Conservation (phyloP, 2,797 vertebrate genomes). For the Chromis chromis region DNA sequence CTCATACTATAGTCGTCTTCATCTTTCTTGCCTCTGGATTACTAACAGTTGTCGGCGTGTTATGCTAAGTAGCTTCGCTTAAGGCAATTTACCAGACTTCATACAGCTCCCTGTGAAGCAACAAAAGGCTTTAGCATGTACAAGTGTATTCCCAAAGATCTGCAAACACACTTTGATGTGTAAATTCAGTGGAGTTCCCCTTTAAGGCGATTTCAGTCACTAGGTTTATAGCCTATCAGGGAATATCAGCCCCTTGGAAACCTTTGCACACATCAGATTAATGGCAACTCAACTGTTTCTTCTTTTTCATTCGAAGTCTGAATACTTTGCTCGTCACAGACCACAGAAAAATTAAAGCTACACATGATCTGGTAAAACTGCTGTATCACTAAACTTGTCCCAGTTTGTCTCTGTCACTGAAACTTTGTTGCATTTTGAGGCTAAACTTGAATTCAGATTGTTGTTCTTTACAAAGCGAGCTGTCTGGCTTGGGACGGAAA, state of each 20-base stretch:
- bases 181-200: neutral
- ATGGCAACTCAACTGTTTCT: neutral
- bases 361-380: neutral
- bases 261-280: neutral
- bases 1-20: neutral
- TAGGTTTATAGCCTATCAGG: too few relatives aligned
- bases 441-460: neutral
- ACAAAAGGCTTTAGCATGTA: neutral
- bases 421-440: neutral
- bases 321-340: neutral
- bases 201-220: neutral
- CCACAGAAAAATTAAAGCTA: neutral
- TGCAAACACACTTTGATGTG: neutral
- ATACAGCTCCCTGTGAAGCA: neutral
- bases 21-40: neutral
- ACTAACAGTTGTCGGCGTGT: too few relatives aligned
- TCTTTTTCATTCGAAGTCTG: neutral
- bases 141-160: neutral
- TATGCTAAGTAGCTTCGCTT: neutral
- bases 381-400: neutral
- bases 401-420: neutral
- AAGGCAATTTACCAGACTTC: neutral
- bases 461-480: neutral
- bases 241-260: neutral
- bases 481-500: conserved; percentile 17